Conservation (phyloP, 2,797 vertebrate genomes). For the Anabacerthia variegaticeps region DNA sequence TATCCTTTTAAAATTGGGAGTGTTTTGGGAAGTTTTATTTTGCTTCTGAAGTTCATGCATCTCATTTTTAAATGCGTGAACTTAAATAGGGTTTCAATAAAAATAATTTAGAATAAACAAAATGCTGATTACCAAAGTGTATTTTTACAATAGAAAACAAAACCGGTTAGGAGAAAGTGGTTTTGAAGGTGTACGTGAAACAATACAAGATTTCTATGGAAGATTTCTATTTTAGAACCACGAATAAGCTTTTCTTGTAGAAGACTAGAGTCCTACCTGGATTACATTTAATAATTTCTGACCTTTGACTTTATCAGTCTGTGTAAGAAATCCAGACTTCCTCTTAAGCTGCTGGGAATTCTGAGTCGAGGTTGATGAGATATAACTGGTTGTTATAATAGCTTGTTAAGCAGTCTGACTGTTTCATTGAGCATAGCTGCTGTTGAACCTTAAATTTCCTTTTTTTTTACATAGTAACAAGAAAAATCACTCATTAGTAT, state of each 20-base stretch:
- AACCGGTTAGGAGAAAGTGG: not conserved
- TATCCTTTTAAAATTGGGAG: not conserved
- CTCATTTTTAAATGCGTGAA: not conserved
- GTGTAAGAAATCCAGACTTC: not conserved
- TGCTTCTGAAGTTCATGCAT: not conserved
- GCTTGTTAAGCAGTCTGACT: constrained; percentile 5
- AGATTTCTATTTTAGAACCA: not conserved
- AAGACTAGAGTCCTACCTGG: not conserved
- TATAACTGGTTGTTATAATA: not conserved
- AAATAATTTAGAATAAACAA: not conserved
- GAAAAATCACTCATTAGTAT: not conserved
- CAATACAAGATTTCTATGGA: not conserved
- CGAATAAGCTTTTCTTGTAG: rapidly evolving
- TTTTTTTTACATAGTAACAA: not conserved
- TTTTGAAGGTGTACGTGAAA: not conserved
- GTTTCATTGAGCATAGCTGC: not conserved
- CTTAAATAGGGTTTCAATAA: not conserved
- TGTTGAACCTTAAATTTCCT: not conserved
- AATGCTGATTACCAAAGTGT: not conserved
- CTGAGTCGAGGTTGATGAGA: not conserved
- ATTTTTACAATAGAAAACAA: not conserved
- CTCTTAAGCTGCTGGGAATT: not conserved
- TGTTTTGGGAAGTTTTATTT: not conserved
- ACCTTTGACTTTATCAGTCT: not conserved
- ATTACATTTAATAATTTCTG: not conserved